phyloP scores from a whole-genome alignment of 2,888 invertebrate species.

The Pandemis cinnamomeana region DNA sequence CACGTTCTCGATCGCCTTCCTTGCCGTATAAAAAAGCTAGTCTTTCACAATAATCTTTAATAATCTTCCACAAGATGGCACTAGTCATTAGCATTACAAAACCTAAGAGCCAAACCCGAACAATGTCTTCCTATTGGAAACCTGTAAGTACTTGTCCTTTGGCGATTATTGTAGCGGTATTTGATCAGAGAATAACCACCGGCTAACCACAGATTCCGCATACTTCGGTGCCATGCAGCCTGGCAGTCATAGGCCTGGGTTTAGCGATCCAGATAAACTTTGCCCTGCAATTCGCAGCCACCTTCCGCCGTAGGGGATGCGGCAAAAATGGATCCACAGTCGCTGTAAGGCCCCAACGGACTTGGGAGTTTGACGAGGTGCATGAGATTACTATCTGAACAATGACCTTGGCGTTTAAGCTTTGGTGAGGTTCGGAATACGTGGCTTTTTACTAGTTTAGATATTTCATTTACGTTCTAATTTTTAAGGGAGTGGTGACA shows the following conservation, averaged over 20 bases:
- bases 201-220: slow-evolving; percentile 72
- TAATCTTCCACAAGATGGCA: no score
- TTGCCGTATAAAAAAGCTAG: no score
- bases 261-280: slow-evolving; percentile 86
- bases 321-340: slow-evolving; percentile 99
- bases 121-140: background rate
- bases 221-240: slow-evolving; percentile 69
- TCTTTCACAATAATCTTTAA: no score
- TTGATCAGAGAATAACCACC: background rate
- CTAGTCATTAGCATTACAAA: no score
- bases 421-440: background rate
- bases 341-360: slow-evolving; percentile 88
- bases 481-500: background rate
- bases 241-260: slow-evolving; percentile 79
- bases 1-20: no score
- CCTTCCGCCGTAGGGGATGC: slow-evolving; percentile 92
- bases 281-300: slow-evolving; percentile 88
- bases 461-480: background rate
- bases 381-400: background rate
- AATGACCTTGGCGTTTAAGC: background rate
- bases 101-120: no score
- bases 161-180: background rate
- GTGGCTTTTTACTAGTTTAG: background rate
- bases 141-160: background rate
- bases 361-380: background rate